Evolutionary conservation across 2,113 vertebrate species (phyloP).

Genomic region (Pseudonaja textilis): DNA sequence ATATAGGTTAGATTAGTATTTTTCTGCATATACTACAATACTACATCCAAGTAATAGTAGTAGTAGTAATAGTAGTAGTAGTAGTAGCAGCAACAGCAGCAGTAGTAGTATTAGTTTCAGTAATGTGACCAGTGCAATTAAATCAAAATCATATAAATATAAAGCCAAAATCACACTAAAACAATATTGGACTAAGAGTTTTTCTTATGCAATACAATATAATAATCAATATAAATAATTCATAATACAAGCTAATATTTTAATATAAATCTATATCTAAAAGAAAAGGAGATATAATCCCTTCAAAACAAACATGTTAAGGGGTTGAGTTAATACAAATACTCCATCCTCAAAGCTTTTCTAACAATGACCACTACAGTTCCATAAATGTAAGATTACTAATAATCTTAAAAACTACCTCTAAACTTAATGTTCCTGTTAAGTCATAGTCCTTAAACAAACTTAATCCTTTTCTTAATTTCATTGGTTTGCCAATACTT

Average conservation of each 20-base stretch:
- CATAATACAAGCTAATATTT: background rate
- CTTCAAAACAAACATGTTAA: background rate
- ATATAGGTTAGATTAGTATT: background rate
- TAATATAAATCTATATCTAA: background rate
- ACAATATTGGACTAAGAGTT: background rate
- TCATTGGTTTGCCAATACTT: background rate
- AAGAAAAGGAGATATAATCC: background rate
- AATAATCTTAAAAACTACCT: background rate
- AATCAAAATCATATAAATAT: background rate
- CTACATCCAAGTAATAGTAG: background rate
- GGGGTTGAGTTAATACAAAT: background rate
- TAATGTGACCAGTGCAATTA: background rate
- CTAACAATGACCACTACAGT: background rate
- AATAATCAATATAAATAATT: background rate
- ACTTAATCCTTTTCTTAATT: background rate
- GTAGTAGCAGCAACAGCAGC: too few relatives aligned
- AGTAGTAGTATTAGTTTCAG: background rate
- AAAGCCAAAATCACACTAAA: background rate
- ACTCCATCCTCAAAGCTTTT: background rate
- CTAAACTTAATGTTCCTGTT: background rate
- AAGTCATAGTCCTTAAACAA: background rate
- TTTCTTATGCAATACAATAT: background rate
- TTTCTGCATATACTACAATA: background rate
- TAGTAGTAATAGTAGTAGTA: background rate
- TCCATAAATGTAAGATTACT: background rate